A percentile compares a stretch with the other conserved stretches of the same genome.
Evolutionary conservation across 2,113 vertebrate genomes (phyloP).

Genomic region (Microcebus murinus): DNA sequence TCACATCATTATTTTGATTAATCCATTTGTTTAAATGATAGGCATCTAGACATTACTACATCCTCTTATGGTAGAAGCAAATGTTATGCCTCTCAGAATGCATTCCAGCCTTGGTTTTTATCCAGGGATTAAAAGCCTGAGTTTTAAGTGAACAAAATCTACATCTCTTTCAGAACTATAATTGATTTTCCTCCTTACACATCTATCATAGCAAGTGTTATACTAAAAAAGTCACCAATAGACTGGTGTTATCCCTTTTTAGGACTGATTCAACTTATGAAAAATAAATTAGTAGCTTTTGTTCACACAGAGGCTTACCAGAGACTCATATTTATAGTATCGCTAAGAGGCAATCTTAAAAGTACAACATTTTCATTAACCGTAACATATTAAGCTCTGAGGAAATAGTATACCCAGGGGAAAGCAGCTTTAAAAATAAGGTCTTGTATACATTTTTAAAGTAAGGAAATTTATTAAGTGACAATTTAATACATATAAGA

Average conservation of each 20-base stretch:
- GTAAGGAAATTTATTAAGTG: slow-evolving; percentile 66
- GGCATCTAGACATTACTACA: slow-evolving; percentile 22
- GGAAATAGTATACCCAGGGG: slow-evolving; percentile 49
- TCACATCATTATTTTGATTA: slow-evolving; percentile 51
- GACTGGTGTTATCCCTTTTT: slow-evolving; percentile 67
- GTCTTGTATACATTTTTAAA: slow-evolving; percentile 56
- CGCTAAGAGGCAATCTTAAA: slow-evolving; percentile 70
- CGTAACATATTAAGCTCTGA: slow-evolving; percentile 55
- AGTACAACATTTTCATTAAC: slow-evolving; percentile 64
- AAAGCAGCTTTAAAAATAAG: slow-evolving; percentile 72
- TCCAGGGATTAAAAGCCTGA: slow-evolving; percentile 61
- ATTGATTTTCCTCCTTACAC: slow-evolving; percentile 41
- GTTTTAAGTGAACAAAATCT: slow-evolving; percentile 66
- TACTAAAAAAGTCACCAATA: slow-evolving; percentile 67
- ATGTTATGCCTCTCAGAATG: slow-evolving; percentile 36
- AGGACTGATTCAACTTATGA: slow-evolving; percentile 63
- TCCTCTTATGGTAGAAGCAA: slow-evolving; percentile 48
- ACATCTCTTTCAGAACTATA: slow-evolving; percentile 33
- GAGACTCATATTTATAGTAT: slow-evolving; percentile 80
- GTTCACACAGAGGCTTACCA: slow-evolving; percentile 77
- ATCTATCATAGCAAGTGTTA: slow-evolving; percentile 25
- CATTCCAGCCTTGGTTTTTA: slow-evolving; percentile 43
- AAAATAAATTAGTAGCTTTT: slow-evolving; percentile 75
- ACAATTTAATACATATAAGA: slow-evolving; percentile 61
- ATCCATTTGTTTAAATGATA: slow-evolving; percentile 66